These are phyloP conservation scores for Entomobrya proxima DNA, from an alignment of 2,888 invertebrate species.

Conservation along the genomic window DNA sequence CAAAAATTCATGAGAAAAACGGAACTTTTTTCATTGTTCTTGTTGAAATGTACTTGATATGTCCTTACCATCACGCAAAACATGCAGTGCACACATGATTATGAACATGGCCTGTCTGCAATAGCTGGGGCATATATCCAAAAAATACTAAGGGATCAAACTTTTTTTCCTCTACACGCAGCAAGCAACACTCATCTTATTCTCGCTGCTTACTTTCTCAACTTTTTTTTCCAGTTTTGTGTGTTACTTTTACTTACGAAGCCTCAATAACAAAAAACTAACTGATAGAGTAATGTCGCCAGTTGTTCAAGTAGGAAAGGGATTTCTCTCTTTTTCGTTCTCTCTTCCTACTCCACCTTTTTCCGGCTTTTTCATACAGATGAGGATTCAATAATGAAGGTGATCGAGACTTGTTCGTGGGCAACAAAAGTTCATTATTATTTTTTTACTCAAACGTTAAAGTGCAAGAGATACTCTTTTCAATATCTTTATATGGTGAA, in stretches of 20 bases:
- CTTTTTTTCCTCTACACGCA: slow-evolving; percentile 58
- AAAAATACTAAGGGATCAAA: slow-evolving; percentile 48
- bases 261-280: background rate
- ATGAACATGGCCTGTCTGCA: too few species aligned
- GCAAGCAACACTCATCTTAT: slow-evolving; percentile 23
- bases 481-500: background rate
- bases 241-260: slow-evolving; percentile 23
- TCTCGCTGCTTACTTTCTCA: slow-evolving; percentile 5
- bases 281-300: background rate
- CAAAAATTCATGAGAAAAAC: background rate
- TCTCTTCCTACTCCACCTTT: background rate
- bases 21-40: background rate
- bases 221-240: background rate
- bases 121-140: background rate
- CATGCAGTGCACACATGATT: slow-evolving; percentile 42
- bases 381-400: slow-evolving; percentile 49
- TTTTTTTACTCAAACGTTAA: slow-evolving; percentile 13
- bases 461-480: too few species aligned
- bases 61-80: background rate
- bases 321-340: background rate
- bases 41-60: background rate
- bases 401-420: slow-evolving; percentile 40
- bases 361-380: background rate
- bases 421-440: slow-evolving; percentile 64
- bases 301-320: background rate